Conservation (phyloP, 37 sponge, comb jelly and placozoan species). For the Oscarella lobularis region DNA sequence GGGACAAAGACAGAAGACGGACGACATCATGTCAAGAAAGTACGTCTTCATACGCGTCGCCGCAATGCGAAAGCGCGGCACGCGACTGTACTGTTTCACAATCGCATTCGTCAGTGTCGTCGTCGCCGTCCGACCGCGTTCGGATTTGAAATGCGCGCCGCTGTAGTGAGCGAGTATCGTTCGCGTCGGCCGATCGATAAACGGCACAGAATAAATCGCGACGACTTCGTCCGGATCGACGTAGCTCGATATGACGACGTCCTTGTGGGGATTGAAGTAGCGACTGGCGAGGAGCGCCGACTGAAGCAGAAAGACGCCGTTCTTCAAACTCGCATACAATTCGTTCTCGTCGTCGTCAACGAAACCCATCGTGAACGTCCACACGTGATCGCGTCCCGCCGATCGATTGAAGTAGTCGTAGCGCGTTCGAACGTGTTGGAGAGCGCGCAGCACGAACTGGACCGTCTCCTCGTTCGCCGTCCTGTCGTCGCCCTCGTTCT, state of each 20-base stretch:
- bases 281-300: constrained; percentile 12
- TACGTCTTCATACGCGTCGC: constrained; percentile 10
- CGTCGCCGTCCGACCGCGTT: constrained; percentile 8
- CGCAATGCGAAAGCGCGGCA: constrained; percentile 7
- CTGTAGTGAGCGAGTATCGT: constrained; percentile 27
- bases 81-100: constrained; percentile 3
- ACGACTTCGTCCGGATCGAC: constrained; percentile 14
- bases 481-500: constrained; percentile 7
- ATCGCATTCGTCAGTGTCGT: constrained; percentile 13
- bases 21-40: constrained; percentile 40
- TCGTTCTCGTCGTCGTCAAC: too few species aligned
- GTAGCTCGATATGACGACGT: constrained; percentile 25
- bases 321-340: constrained; percentile 13
- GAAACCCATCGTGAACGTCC: constrained; percentile 26
- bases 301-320: constrained; percentile 24
- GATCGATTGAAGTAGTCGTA: constrained; percentile 29
- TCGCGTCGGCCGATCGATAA: not conserved
- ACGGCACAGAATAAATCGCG: constrained; percentile 10
- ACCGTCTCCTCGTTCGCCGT: constrained; percentile 18
- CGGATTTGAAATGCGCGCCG: constrained; percentile 9
- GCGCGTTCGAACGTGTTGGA: constrained; percentile 8
- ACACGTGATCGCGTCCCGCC: constrained; percentile 31
- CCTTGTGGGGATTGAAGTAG: constrained; percentile 28
- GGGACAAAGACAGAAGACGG: constrained; percentile 28
- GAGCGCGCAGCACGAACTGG: constrained; percentile 8